A percentile compares a stretch with the other conserved stretches of the same genome.
These are phyloP conservation scores for Romanogobio albipinnatus DNA, from an alignment of 2,113 vertebrate genomes.

Conservation along the genomic window DNA sequence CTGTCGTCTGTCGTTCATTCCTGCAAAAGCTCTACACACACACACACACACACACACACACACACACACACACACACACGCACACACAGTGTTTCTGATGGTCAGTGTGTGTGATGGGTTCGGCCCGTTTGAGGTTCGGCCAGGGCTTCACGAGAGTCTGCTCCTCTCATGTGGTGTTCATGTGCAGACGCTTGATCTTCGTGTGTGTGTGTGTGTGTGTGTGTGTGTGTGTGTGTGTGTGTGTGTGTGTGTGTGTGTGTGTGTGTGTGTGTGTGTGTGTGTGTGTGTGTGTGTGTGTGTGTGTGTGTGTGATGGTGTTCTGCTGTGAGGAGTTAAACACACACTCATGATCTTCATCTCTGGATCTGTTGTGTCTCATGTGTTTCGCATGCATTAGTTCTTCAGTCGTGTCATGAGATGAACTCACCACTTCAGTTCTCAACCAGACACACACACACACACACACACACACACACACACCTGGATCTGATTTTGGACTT, in stretches of 20 bases:
- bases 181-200: conserved; percentile 61
- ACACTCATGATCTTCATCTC: too few relatives aligned
- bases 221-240: too few relatives aligned
- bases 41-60: neutral
- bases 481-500: neutral
- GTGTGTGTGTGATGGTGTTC: conserved; percentile 62
- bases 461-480: neutral
- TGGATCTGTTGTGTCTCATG: too few relatives aligned
- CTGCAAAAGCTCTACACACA: neutral
- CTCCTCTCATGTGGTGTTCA: conserved; percentile 69
- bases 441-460: neutral
- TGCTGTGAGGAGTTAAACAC: neutral
- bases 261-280: conserved; percentile 51
- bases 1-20: neutral
- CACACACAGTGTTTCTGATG: neutral
- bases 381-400: too few relatives aligned
- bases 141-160: neutral
- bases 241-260: conserved; percentile 51
- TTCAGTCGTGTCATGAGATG: too few relatives aligned
- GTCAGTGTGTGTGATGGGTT: too few relatives aligned
- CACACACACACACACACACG: neutral
- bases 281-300: too few relatives aligned
- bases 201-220: conserved; percentile 53
- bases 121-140: too few relatives aligned
- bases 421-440: neutral